Evolutionary conservation across 2,797 vertebrate species (phyloP), one percentile per base, ranked within the genome.

Genomic region (Danio choprae): DNA sequence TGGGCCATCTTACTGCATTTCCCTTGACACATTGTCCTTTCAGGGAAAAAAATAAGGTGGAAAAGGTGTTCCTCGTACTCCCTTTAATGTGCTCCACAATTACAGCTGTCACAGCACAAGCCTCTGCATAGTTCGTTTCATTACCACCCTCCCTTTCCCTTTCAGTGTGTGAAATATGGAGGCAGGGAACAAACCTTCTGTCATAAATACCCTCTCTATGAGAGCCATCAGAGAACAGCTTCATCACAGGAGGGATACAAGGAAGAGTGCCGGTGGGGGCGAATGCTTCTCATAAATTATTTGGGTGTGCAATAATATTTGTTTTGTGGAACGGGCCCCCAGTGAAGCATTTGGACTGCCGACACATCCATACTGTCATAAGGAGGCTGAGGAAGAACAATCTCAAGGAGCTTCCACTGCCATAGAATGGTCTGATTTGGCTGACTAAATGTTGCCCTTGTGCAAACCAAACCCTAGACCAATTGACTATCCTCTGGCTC

Each of bases 271-370:
- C 9, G 22, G 51, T 22, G 60, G 38, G 18, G 64, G 41, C 2
- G 50, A 7, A 38, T 4, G 68, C 93, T 91, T 89, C 90, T 94
- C 92, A 94, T 96, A 96, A 96, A 96, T 96, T 94, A 95, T 94
- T 93, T 92, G 92, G 93, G 91, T 90, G 90, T 95, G 93, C 91
- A 92, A 96, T 97, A 98, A 92, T 92, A 93, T 94, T 93, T 94
- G 92, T 88, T 90, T 91, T 91, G 89, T 89, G 88, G 89, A 93
- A 93, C 77, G 86, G 93, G 90, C 90, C 92, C 90, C 91, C 86
- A 93, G 94, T 93, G 95, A 94, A 94, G 92, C 93, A 94, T 95
- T 94, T 90, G 86, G 86, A 92, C 90, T 93, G 91, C 92, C 91
- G 92, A 92, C 93, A 92, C 94, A 94, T 94, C 93, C 92, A 92